phyloP scores from a whole-genome alignment of 2,888 invertebrate genomes.

The Lasioglossum marginatum region DNA sequence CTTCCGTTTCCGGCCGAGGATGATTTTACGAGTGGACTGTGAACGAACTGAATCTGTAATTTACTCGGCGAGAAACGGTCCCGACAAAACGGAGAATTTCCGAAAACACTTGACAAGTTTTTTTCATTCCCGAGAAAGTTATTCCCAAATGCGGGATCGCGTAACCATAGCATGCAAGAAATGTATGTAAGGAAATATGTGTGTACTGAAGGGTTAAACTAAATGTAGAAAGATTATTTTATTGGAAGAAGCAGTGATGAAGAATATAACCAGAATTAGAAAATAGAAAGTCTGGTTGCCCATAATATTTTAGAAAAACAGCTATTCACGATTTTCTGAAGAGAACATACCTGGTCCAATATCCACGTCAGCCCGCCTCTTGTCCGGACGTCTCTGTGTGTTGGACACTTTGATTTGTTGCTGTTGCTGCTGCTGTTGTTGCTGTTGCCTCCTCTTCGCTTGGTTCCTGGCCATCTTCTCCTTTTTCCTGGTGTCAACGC shows the following conservation, averaged over 20 bases:
- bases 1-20: slow-evolving; percentile 1
- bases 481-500: slow-evolving; percentile 85
- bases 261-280: too few species aligned
- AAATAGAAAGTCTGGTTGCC: too few species aligned
- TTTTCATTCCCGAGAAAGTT: neutral
- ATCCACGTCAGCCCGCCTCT: slow-evolving; percentile 75
- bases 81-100: neutral
- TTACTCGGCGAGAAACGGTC: neutral
- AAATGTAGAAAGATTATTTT: too few species aligned
- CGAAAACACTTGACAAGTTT: neutral
- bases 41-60: neutral
- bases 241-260: too few species aligned
- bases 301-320: too few species aligned
- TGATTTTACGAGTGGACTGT: neutral
- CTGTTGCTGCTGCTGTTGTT: slow-evolving; percentile 82
- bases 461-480: slow-evolving; percentile 85
- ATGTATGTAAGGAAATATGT: too few species aligned
- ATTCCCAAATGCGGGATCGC: neutral
- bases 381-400: slow-evolving; percentile 76
- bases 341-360: slow-evolving; percentile 71
- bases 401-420: slow-evolving; percentile 79
- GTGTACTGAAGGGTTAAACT: too few species aligned
- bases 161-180: too few species aligned
- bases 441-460: slow-evolving; percentile 84
- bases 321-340: neutral